Conservation (phyloP, 1,140 invertebrate species). For the Calosoma granatense region DNA sequence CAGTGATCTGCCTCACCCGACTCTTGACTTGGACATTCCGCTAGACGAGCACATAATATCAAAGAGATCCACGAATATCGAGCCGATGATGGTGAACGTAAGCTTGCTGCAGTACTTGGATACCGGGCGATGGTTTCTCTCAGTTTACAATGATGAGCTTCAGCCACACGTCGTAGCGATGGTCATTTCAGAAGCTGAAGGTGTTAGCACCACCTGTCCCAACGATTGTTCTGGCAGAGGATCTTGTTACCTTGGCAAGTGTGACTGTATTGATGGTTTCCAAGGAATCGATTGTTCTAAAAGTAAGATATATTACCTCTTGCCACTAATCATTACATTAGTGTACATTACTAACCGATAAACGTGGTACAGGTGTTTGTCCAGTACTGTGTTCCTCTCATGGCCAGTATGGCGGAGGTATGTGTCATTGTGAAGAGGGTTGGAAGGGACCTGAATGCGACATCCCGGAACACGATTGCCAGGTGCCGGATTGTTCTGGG, state of each 20-base stretch:
- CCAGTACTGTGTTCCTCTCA: slow-evolving; percentile 94
- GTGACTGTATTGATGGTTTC: slow-evolving; percentile 91
- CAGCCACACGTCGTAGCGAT: slow-evolving; percentile 70
- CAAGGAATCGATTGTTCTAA: slow-evolving; percentile 86
- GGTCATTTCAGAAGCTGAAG: slow-evolving; percentile 73
- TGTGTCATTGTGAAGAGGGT: slow-evolving; percentile 92
- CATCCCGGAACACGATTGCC: slow-evolving; percentile 80
- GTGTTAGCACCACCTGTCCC: slow-evolving; percentile 78
- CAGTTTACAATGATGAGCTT: slow-evolving; percentile 90
- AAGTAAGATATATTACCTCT: slow-evolving; percentile 61
- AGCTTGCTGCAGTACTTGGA: slow-evolving; percentile 81
- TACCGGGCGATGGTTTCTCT: slow-evolving; percentile 89
- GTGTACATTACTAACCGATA: slow-evolving; percentile 15
- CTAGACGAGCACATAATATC: slow-evolving; percentile 46
- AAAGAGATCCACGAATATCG: slow-evolving; percentile 44
- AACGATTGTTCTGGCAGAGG: slow-evolving; percentile 92
- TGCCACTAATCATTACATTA: slow-evolving; percentile 10
- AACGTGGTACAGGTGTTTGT: slow-evolving; percentile 62
- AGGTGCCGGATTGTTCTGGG: slow-evolving; percentile 84
- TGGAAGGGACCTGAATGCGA: slow-evolving; percentile 97
- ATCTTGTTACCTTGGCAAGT: slow-evolving; percentile 88
- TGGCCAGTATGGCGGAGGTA: slow-evolving; percentile 88
- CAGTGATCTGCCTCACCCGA: slow-evolving; percentile 33
- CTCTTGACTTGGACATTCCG: slow-evolving; percentile 30
- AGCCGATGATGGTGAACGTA: slow-evolving; percentile 69